Base-by-base conservation (phyloP, 2,113 vertebrate species). In the Caranx melampygus region DNA sequence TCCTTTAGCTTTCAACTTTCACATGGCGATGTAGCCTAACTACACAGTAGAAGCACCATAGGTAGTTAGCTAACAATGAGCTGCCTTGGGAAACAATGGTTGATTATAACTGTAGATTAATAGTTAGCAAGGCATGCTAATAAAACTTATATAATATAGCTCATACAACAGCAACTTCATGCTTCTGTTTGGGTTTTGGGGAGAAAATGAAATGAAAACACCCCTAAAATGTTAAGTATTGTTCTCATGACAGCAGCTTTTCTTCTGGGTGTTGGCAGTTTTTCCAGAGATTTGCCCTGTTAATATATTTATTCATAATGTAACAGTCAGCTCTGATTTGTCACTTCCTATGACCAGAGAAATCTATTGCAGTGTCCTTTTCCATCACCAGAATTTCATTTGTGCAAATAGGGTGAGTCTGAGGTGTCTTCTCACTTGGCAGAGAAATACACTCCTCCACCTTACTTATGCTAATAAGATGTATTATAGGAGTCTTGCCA, bases 381-480 rank as follows among this genome's bases (percentile, higher is more conserved):
- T 65, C 44, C 44, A 63, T 63, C 57, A 66, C 31, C 37, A 55
- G 14, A 55, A 70, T 68, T 76, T 65, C 9, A 71, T 67, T 66
- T 75, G 62, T 20, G 62, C 37, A 83, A 83, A 75, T 3, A 55
- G 31, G 20, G 44, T 37, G 51, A 13, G 10, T 54, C 51, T 15
- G 31, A 63, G 9, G 21, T 74, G 73, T 40, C 73, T 61, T 81
- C 52, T 54, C 49, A 63, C 51, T 80, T 80, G 82, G 79, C 79
- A 83, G 60, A 20, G 35, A 67, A 59, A 52, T 13, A 1, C 12
- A 65, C 20, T 51, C 47, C 35, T 86, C 63, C 45, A 60, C 59
- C 61, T 78, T 42, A 51, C 63, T 81, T 77, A 72, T 54, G 49
- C 75, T 74, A 60, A 75, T 77, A 13, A 84, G 63, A 84, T 76